Evolutionary conservation across 2,888 invertebrate species (phyloP), one percentile per base, ranked within the genome.

Genomic region (Folsomia candida): DNA sequence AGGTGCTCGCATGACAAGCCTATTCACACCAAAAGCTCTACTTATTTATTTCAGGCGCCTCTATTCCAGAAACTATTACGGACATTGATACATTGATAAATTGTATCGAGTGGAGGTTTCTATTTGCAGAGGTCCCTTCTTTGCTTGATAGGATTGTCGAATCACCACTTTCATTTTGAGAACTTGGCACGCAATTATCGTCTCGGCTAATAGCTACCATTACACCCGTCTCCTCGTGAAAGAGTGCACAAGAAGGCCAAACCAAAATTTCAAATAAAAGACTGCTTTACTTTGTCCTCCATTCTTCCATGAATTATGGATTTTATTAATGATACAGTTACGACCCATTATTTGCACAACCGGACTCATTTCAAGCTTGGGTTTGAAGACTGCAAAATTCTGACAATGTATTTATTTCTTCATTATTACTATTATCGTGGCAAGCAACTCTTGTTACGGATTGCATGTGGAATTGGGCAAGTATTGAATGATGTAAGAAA

Each of bases 1-100:
- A 73, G 70, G 70, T 70, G 73, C 63, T 73, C 68, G 73, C 73
- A 73, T 73, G 73, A 73, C 73, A 73, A 29, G 27, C 68, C 65
- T 65, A 66, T 73, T 73, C 73, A 73, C 73, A 73, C 73, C 60
- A 70, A 68, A 51, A 51, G 61, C 60, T 69, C 66, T 51, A 67
- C 58, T 51, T 64, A 47, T 64, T 47, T 25, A 51, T 18, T 2
- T 24, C 2, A 64, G 64, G 64, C 64, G 64, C 64, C 64, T 64
- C 37, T 47, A n/a, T n/a, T n/a, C n/a, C n/a, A n/a, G n/a, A n/a
- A 47, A 47, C 18, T 11, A 47, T 47, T 47, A 11, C 18, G 47
- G 18, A 47, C 9, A 47, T 9, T 47, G 18, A 47, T 11, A 11
- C 18, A 47, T 47, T 47, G 47, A n/a, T 47, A 18, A 18, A 11